Base-by-base conservation (phyloP, 2,113 vertebrate genomes). In the Calidris pygmaea region DNA sequence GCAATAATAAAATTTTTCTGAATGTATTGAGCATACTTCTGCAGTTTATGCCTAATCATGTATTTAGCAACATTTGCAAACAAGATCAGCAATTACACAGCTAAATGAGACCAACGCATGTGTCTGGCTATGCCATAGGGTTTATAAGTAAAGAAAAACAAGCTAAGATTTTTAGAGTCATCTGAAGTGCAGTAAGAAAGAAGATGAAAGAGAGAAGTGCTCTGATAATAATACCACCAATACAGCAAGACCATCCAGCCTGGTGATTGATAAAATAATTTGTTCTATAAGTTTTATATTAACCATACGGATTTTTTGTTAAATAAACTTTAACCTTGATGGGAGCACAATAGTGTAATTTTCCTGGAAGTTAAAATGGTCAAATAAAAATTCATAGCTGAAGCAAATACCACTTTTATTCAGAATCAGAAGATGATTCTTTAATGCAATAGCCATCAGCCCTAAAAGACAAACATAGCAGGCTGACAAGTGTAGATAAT, bases 11-110 rank as follows among this genome's bases (percentile, higher is more conserved):
- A 90, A 81, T 88, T 70, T 82, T n/a, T 85, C 58, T 92, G 72
- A 84, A 90, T 47, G 17, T 63, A 80, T 72, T 82, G 73, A 80
- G 75, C 59, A 90, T 63, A 45, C 41, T 77, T 24, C 24, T 86
- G 41, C 32, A 93, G 55, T 84, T 93, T 94, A 89, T 74, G 45
- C 32, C 37, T 95, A 90, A 93, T 92, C 79, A 92, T 77, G 70
- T 80, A 88, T 94, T 92, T 95, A 97, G 47, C 17, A 71, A 88
- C 72, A 92, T 92, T 81, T 93, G 34, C 75, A 96, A 94, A 86
- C 68, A 96, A 70, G 63, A 95, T 83, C 59, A 77, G 79, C 67
- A 94, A 92, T 92, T 95, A 80, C 55, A 84, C 41, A 70, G 41
- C 79, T 94, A 88, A 90, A 86, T 62, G 67, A 86, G 92, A 52